Base-by-base conservation (phyloP, 2,888 invertebrate genomes). In the Cacoxenus indagator region DNA sequence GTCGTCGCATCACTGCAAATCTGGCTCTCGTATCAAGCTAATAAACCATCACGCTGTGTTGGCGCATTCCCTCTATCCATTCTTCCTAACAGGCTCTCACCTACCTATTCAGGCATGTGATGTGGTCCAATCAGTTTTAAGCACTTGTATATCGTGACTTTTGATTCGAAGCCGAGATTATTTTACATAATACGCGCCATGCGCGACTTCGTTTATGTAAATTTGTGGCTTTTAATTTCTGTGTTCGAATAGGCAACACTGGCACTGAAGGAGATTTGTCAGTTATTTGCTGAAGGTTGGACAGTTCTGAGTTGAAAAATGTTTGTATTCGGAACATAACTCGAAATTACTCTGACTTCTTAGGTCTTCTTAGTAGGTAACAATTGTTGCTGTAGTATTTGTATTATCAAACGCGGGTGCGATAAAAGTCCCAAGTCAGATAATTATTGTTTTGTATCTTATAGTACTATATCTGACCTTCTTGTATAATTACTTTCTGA, bases 111-210 rank as follows among this genome's bases (percentile, higher is more conserved):
- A n/a, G n/a, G 29, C 14, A 5, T 11, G 1, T 4, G 37, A 11
- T 45, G 61, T 45, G 61, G 29, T 22, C 61, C 61, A 62, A 62
- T 62, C 37, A 62, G 29, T 59, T 69, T 73, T 75, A 72, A 72
- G 14, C 14, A 77, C 75, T 81, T 74, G 64, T 67, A 75, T 78
- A 81, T 80, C 83, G 83, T 80, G 83, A 80, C 83, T 83, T 78
- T 81, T 80, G 80, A 83, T 80, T 81, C 73, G 67, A 72, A 79
- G 78, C 75, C 72, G 70, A 76, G 83, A 80, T 80, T 75, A 76
- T 51, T 51, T 51, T 51, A 5, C 22, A 22, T 37, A 37, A 37
- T 37, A 37, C 14, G 37, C 31, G 31, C 31, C 31, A 31, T 31
- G 31, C 31, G 31, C 37, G 37, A 37, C 9, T 37, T 37, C 37